Evolutionary conservation across 2,888 invertebrate genomes (phyloP).

Genomic region (Limnephilus rhombicus): DNA sequence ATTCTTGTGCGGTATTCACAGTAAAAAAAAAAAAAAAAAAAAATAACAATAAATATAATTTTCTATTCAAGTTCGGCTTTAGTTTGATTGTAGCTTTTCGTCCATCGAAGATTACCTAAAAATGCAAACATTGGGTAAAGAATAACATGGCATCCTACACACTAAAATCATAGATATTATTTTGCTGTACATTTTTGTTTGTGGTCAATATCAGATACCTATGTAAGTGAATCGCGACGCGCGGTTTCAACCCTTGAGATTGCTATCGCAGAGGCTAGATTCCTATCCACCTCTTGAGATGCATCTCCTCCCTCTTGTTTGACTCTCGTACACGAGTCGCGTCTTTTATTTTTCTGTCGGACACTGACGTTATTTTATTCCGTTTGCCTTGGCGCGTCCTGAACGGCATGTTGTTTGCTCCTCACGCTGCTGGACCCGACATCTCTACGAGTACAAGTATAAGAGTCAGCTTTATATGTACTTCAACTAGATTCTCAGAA

Average conservation of each 20-base stretch:
- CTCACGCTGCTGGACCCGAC: conserved; percentile 16
- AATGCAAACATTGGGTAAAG: too few relatives aligned
- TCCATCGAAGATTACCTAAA: too few relatives aligned
- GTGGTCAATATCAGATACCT: not conserved
- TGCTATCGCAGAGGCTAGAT: not conserved
- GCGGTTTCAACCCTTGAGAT: not conserved
- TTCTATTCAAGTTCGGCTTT: too few relatives aligned
- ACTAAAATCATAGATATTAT: not conserved
- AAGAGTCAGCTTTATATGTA: conserved; percentile 5
- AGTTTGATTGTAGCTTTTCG: too few relatives aligned
- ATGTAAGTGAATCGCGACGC: not conserved
- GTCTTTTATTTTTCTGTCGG: conserved; percentile 13
- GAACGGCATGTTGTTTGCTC: conserved; percentile 15
- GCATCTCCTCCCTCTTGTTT: conserved; percentile 7
- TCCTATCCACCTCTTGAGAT: not conserved
- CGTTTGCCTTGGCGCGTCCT: conserved; percentile 38
- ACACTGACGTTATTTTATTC: conserved; percentile 32
- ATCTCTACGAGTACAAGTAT: not conserved
- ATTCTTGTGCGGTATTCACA: too few relatives aligned
- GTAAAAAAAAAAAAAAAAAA: too few relatives aligned
- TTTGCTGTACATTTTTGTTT: not conserved
- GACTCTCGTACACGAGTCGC: conserved; percentile 1
- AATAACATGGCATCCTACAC: not conserved
- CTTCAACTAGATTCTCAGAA: not conserved
- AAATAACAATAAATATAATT: too few relatives aligned